Percentiles rank a stretch among this genome's conserved stretches.
Conservation (phyloP, 2,113 vertebrate genomes). For the Oryzias javanicus region DNA sequence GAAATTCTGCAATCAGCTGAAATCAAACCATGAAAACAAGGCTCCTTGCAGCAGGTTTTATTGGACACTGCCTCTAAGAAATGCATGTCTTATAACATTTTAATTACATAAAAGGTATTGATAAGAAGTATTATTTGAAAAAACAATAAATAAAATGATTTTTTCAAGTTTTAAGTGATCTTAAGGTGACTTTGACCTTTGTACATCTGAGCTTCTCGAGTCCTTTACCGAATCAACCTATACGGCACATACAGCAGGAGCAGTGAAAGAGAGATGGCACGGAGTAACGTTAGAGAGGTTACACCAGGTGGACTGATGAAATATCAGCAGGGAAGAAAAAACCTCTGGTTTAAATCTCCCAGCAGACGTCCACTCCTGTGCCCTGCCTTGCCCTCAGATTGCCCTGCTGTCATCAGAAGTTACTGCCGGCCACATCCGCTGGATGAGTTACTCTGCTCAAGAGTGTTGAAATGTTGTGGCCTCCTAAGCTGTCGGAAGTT, state of each 20-base stretch:
- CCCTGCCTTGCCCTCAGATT: neutral
- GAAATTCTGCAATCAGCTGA: too few relatives aligned
- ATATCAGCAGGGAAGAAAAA: neutral
- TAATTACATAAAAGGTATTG: too few relatives aligned
- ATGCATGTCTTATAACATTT: too few relatives aligned
- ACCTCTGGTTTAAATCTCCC: neutral
- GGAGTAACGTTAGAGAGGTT: neutral
- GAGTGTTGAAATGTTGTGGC: neutral
- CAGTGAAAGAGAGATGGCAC: neutral
- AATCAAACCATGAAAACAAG: too few relatives aligned
- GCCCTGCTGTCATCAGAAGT: neutral
- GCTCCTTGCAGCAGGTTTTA: too few relatives aligned
- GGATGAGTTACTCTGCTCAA: neutral
- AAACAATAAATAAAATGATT: neutral
- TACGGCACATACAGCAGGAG: too few relatives aligned
- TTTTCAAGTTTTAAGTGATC: neutral
- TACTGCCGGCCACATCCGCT: neutral
- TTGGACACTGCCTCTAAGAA: too few relatives aligned
- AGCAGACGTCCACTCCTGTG: too few relatives aligned
- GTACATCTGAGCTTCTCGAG: neutral
- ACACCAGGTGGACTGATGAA: neutral
- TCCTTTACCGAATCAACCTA: neutral
- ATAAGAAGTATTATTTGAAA: too few relatives aligned
- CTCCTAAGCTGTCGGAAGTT: neutral
- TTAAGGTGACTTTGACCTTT: neutral